Conservation (phyloP, 2,797 vertebrate species). For the Lepidocolaptes lacrymiger region DNA sequence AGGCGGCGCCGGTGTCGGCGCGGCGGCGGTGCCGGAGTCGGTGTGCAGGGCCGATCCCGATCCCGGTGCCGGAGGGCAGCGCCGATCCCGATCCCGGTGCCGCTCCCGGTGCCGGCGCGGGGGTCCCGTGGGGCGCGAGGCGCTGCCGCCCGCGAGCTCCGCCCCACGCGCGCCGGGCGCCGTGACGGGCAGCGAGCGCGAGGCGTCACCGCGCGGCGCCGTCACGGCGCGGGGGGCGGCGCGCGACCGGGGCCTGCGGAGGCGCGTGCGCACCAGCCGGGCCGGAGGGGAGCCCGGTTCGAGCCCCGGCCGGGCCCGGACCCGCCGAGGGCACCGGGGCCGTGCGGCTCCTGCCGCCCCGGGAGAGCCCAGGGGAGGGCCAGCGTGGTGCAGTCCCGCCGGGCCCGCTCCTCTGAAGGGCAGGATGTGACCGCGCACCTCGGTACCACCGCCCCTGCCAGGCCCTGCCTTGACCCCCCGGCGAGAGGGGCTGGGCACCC, state of each 20-base stretch:
- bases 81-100: no score
- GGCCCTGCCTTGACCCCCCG: no score
- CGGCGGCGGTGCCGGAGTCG: neutral
- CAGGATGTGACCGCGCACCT: neutral
- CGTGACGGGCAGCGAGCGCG: neutral
- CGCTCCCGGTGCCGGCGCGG: no score
- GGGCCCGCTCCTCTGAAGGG: no score
- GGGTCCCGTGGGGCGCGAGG: neutral
- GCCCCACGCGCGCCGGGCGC: neutral
- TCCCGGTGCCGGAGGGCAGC: no score
- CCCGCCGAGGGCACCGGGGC: no score
- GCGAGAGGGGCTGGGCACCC: no score
- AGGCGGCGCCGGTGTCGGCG: neutral
- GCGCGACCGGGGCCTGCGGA: neutral
- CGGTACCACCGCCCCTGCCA: fast-evolving
- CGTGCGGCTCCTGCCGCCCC: no score
- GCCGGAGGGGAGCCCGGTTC: neutral
- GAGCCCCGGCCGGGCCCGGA: neutral
- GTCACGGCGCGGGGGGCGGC: neutral
- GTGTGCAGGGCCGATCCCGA: no score
- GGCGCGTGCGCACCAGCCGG: neutral
- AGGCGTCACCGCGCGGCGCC: neutral
- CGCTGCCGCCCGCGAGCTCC: conserved; percentile 12
- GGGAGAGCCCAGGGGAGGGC: no score
- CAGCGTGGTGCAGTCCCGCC: no score